Base-by-base conservation (phyloP, 1,140 invertebrate genomes). In the Scaptomyza graminum region DNA sequence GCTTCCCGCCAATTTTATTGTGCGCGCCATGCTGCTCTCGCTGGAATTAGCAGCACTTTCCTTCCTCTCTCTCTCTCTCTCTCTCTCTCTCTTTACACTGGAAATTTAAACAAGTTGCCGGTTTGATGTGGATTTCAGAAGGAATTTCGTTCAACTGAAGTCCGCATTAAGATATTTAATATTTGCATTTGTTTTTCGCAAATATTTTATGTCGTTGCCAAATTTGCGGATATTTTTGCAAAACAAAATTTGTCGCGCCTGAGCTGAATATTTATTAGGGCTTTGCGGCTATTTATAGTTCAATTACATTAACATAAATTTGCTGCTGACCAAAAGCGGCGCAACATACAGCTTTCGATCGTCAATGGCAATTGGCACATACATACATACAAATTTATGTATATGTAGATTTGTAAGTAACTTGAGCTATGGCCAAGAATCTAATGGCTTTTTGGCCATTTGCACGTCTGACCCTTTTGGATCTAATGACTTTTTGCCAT, bases 391-490 rank as follows among this genome's bases (percentile, higher is more conserved):
- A 9, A 31, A n/a, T n/a, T n/a, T 34, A 34, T 34, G 1, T 34
- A 9, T 34, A 34, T 8, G 31, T 57, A 74, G 39, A 65, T 55
- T 18, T 56, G 70, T 52, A 51, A 56, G 54, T 63, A 15, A 34
- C 28, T 60, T 44, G 55, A 34, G 39, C 55, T 55, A 50, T 56
- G 41, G 70, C 70, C 54, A 60, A 54, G 49, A 59, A 57, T 43
- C 51, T 52, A 56, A 25, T 57, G 49, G 34, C 31, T 39, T 50
- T 65, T 70, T 79, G 56, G 74, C 46, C n/a, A 73, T 73, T 73
- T 28, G 70, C 82, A 85, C 82, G 81, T 85, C 60, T 85, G 81
- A 85, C 81, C 82, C 74, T 76, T 76, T 85, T 85, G 69, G 57
- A 66, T 65, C 55, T 61, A 81, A 81, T 85, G 59, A 76, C 54